Evolutionary conservation across 2,888 invertebrate species (phyloP), one percentile per base, ranked within the genome.

Genomic region (Teleiodes luculella): DNA sequence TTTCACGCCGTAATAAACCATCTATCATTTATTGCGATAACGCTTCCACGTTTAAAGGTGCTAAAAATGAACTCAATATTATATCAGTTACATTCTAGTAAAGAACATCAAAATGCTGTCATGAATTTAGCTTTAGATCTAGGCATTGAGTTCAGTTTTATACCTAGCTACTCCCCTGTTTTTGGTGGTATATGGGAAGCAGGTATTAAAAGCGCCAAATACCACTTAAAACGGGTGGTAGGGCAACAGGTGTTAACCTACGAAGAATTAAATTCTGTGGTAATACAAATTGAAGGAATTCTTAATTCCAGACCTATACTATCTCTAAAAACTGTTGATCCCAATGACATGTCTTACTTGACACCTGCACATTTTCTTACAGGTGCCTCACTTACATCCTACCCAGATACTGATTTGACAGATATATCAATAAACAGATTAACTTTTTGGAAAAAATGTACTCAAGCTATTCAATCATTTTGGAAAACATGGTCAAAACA

Each of bases 351-450:
- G 6, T 14, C 47, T 2, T 61, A 56, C 4, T 52, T 74, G 0
- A 72, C 70, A 3, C 73, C 71, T 20, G 68, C 65, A 0, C 74
- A 73, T 58, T 72, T 76, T 43, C 53, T 76, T 0, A 68, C 72
- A 51, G 73, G 71, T 3, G 1, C 65, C 10, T 57, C 68, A 0
- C 11, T 58, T 6, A 48, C 20, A 10, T 13, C 28, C 11, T 54
- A 54, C n/a, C 58, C 53, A 13, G 64, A 74, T 20, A 6, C 1
- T 6, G 36, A 57, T 30, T 6, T 45, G 6, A 13, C 18, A n/a
- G 13, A 14, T 4, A 2, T 45, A 6, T 10, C 35, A 11, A 45
- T n/a, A n/a, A n/a, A n/a, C n/a, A n/a, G 37, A 24, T 10, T 56
- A 13, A 30, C 45, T 6, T 53, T 50, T 20, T 56, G 53, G 56